Conservation (phyloP, 2,888 invertebrate genomes). For the Hipparchia sbordonii region DNA sequence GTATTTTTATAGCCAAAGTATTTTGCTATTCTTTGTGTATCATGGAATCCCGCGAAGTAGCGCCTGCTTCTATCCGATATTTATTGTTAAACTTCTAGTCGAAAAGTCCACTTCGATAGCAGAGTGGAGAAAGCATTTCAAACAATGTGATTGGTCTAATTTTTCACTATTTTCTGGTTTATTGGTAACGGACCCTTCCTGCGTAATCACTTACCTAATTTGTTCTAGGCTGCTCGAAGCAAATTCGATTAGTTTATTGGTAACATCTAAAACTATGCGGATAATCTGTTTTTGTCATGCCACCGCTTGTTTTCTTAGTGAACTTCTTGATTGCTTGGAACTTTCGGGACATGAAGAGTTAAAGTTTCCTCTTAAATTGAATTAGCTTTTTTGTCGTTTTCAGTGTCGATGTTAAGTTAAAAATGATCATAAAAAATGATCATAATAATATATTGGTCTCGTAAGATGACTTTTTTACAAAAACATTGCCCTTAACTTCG, state of each 20-base stretch:
- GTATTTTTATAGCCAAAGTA: too few relatives aligned
- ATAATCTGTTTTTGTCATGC: constrained; percentile 17
- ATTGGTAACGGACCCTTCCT: constrained; percentile 21
- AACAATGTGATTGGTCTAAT: not conserved
- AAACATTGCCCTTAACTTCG: too few relatives aligned
- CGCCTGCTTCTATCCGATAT: too few relatives aligned
- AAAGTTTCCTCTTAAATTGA: not conserved
- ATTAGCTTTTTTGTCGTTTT: not conserved
- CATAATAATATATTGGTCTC: too few relatives aligned
- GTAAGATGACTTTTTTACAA: too few relatives aligned
- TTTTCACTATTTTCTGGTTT: not conserved
- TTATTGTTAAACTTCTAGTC: too few relatives aligned
- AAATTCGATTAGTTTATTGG: constrained; percentile 34
- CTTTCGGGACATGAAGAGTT: not conserved
- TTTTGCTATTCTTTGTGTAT: too few relatives aligned
- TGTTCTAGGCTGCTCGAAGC: constrained; percentile 28
- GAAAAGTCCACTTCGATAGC: too few relatives aligned
- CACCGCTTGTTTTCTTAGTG: not conserved
- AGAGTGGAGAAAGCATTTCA: not conserved
- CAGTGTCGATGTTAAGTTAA: too few relatives aligned
- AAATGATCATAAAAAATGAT: too few relatives aligned
- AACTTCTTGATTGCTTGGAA: constrained; percentile 10
- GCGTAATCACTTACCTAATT: constrained; percentile 49
- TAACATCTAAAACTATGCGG: constrained; percentile 26
- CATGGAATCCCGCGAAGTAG: not conserved